phyloP scores from a whole-genome alignment of 2,113 vertebrate species.

The Poeciliopsis turrubarensis region DNA sequence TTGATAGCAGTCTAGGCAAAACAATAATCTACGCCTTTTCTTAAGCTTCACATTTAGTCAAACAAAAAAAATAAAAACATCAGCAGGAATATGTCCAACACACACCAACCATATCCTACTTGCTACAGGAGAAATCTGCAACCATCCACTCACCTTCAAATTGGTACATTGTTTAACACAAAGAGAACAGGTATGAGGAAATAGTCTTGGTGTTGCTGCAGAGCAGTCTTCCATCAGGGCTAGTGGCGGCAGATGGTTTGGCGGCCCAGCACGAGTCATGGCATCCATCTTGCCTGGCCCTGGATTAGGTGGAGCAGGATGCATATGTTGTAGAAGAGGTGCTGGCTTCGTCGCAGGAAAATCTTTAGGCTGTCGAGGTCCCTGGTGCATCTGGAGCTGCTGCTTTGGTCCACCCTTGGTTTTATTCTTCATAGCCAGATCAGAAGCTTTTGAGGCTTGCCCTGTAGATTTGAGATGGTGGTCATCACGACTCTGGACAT shows the following conservation, averaged over 20 bases:
- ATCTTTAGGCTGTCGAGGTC: constrained; percentile 21
- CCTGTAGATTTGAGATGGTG: not conserved
- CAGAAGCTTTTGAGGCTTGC: not conserved
- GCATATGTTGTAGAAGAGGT: not conserved
- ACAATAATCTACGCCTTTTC: not conserved
- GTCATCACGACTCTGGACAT: not conserved
- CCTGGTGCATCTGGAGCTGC: constrained; percentile 20
- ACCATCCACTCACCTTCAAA: not conserved
- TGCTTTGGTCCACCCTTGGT: constrained; percentile 66
- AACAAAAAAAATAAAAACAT: not conserved
- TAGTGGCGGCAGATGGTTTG: not conserved
- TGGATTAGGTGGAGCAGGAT: not conserved
- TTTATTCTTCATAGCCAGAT: not conserved
- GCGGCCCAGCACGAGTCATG: not conserved
- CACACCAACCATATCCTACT: not conserved
- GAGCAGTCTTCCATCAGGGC: not conserved
- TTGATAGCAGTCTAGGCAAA: not conserved
- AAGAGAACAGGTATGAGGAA: constrained; percentile 1
- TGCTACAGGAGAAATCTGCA: constrained; percentile 17
- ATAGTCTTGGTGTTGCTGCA: not conserved
- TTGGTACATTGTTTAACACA: not conserved
- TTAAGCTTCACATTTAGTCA: not conserved
- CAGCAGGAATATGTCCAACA: not conserved
- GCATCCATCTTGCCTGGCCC: not conserved
- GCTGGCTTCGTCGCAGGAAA: not conserved